Base-by-base conservation (phyloP, 2,113 vertebrate genomes). In the Typhlomys cinereus region DNA sequence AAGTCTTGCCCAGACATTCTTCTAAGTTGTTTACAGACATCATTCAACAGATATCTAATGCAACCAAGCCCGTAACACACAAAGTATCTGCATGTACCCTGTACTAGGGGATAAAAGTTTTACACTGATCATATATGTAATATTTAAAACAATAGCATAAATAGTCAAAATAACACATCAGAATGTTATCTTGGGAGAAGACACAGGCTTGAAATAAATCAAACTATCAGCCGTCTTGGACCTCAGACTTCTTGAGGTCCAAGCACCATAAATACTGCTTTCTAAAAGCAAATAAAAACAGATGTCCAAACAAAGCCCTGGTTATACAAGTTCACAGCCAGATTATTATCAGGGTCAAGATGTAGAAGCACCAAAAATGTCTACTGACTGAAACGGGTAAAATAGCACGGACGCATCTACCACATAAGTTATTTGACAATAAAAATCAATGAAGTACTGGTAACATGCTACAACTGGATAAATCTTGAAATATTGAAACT, bases 251-350 rank as follows among this genome's bases (percentile, higher is more conserved):
- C n/a, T n/a, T n/a, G n/a, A n/a, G n/a, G n/a, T n/a, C n/a, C n/a
- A n/a, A n/a, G n/a, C n/a, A n/a, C n/a, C n/a, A n/a, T n/a, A n/a
- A n/a, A n/a, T n/a, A n/a, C n/a, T n/a, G n/a, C n/a, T n/a, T n/a
- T n/a, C n/a, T n/a, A n/a, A 36, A 59, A 62, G 59, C 31, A 92
- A 90, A 95, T n/a, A 12, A 90, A 92, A 92, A 81, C 50, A 48
- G n/a, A n/a, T 13, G 39, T 54, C 20, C 50, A 73, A 1, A 18
- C 36, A 52, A 74, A 87, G 66, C 64, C 21, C n/a, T 52, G 21
- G 36, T 62, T 11, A 88, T 36, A 76, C 66, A 92, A 39, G 36
- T 11, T 88, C 61, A 87, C 7, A 52, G 21, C 44, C 73, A 34
- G 39, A 88, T 46, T 74, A 90, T 67, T 64, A n/a, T n/a, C n/a